These are phyloP conservation scores for Trichechus manatus DNA, from an alignment of 2,113 vertebrate species.

Conservation along the genomic window DNA sequence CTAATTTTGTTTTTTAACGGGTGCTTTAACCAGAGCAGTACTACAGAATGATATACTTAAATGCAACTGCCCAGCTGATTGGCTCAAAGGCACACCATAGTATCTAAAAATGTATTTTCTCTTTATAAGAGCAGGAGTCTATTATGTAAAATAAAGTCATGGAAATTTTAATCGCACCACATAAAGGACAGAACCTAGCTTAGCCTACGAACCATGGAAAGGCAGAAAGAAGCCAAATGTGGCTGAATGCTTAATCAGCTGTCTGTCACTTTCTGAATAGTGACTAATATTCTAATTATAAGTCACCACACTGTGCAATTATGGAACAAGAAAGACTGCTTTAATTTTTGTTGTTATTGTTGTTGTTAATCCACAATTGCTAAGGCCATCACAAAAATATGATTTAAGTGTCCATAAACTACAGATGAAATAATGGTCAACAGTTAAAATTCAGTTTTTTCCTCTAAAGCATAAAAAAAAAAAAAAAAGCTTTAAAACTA, in stretches of 20 bases:
- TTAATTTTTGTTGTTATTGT: constrained; percentile 55
- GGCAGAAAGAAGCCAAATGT: constrained; percentile 69
- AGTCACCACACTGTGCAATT: constrained; percentile 67
- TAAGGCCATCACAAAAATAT: constrained; percentile 72
- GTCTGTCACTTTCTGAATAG: constrained; percentile 82
- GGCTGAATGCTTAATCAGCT: constrained; percentile 82
- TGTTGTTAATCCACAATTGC: constrained; percentile 74
- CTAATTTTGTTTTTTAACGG: constrained; percentile 87
- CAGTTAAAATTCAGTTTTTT: constrained; percentile 56
- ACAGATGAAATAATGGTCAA: constrained; percentile 59
- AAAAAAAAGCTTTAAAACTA: constrained; percentile 72
- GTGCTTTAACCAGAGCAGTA: constrained; percentile 85
- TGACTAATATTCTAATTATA: constrained; percentile 85
- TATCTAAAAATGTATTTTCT: constrained; percentile 68
- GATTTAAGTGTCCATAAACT: constrained; percentile 55
- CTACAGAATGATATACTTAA: constrained; percentile 81
- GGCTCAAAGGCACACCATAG: constrained; percentile 42
- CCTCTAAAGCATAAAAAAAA: constrained; percentile 9
- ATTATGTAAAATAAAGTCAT: constrained; percentile 72
- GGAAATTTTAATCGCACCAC: constrained; percentile 73
- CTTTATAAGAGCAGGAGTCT: constrained; percentile 45
- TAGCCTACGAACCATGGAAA: constrained; percentile 62
- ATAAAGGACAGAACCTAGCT: constrained; percentile 69
- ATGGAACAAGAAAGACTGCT: constrained; percentile 66
- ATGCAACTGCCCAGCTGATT: constrained; percentile 69